Percentiles rank a stretch among this genome's conserved stretches.
Evolutionary conservation across 1,140 invertebrate species (phyloP).

Genomic region (Conus ventricosus): DNA sequence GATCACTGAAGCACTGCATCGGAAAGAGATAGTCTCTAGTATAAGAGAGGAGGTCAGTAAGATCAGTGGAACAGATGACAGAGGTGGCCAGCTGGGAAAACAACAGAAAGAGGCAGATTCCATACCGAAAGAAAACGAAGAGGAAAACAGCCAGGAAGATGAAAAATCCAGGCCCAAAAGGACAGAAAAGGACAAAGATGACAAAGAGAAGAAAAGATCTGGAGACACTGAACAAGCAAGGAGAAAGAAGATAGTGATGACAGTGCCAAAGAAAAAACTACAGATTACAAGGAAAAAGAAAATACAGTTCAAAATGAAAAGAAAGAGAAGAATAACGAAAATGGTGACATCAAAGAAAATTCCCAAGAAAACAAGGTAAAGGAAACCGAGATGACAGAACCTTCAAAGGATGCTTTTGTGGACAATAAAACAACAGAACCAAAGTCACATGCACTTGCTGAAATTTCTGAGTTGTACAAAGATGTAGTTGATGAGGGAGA

Average conservation of each 20-base stretch:
- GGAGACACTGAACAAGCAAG: conserved; percentile 21
- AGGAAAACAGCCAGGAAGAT: conserved; percentile 41
- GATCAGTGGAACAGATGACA: conserved; percentile 11
- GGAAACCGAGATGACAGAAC: neutral
- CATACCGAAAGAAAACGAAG: conserved; percentile 38
- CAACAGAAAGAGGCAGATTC: conserved; percentile 24
- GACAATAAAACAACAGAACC: neutral
- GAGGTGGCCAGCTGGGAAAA: neutral
- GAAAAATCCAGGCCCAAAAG: conserved; percentile 17
- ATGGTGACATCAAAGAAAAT: neutral
- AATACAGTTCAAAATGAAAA: neutral
- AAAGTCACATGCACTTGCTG: conserved; percentile 14
- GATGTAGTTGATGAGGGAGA: conserved; percentile 5
- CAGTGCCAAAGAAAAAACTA: conserved; percentile 15
- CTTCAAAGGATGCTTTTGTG: neutral
- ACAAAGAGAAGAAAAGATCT: conserved; percentile 27
- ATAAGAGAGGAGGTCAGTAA: neutral
- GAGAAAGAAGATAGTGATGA: conserved; percentile 23
- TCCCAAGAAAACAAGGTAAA: neutral
- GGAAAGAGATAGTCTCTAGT: neutral
- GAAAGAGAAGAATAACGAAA: neutral
- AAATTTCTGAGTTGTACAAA: conserved; percentile 18
- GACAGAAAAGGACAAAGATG: conserved; percentile 4
- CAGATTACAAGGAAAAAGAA: conserved; percentile 9
- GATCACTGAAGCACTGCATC: neutral